Conservation (phyloP, 2,888 invertebrate species). For the Mycalesis mineus region DNA sequence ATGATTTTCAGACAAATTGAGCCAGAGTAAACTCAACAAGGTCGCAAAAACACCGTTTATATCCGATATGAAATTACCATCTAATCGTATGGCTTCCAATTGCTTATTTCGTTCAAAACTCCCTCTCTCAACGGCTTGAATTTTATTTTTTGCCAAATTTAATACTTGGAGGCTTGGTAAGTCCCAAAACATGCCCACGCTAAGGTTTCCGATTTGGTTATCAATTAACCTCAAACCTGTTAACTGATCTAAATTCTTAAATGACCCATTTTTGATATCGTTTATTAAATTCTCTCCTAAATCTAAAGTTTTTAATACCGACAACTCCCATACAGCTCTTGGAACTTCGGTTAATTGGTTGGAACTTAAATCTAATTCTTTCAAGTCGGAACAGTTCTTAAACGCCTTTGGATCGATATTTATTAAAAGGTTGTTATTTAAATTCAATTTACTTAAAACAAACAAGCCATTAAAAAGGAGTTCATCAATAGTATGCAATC, state of each 20-base stretch:
- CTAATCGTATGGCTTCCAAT: slow-evolving; percentile 91
- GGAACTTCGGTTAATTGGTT: slow-evolving; percentile 90
- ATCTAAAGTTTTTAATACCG: slow-evolving; percentile 91
- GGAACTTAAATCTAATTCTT: slow-evolving; percentile 92
- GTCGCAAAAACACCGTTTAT: slow-evolving; percentile 93
- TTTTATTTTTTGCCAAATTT: slow-evolving; percentile 93
- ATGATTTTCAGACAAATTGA: slow-evolving; percentile 94
- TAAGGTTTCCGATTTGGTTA: slow-evolving; percentile 91
- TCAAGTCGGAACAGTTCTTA: slow-evolving; percentile 91
- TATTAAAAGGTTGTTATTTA: slow-evolving; percentile 90
- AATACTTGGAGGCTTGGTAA: slow-evolving; percentile 89
- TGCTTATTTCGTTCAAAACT: slow-evolving; percentile 89
- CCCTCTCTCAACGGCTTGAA: slow-evolving; percentile 88
- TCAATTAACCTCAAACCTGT: slow-evolving; percentile 92
- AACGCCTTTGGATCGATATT: slow-evolving; percentile 88
- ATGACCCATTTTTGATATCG: slow-evolving; percentile 89
- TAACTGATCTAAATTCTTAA: slow-evolving; percentile 90
- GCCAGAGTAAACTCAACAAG: slow-evolving; percentile 87
- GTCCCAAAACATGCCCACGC: slow-evolving; percentile 91
- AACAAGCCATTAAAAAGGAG: slow-evolving; percentile 90
- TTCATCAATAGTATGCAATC: slow-evolving; percentile 87
- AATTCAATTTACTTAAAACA: slow-evolving; percentile 88
- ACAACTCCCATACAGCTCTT: slow-evolving; percentile 87
- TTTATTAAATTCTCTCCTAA: slow-evolving; percentile 94
- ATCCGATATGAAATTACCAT: slow-evolving; percentile 91